Percentiles rank a stretch among this genome's conserved stretches.
phyloP scores from a whole-genome alignment of 2,888 invertebrate genomes.

The Stenotaenia linearis region DNA sequence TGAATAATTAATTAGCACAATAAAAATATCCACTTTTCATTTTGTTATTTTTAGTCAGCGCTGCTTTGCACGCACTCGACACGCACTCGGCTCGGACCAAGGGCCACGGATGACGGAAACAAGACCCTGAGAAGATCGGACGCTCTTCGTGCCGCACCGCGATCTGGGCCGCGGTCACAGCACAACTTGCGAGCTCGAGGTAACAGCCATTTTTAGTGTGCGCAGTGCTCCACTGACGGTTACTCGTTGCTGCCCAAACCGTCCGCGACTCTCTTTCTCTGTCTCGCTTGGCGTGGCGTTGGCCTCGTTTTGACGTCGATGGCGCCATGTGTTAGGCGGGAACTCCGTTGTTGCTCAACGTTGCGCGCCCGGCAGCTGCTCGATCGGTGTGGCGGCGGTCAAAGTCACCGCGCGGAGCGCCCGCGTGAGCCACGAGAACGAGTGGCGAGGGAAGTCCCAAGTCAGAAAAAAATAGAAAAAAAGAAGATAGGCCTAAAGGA shows the following conservation, averaged over 20 bases:
- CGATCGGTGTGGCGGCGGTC: constrained; percentile 7
- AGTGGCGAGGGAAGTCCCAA: constrained; percentile 5
- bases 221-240: neutral
- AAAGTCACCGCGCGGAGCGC: constrained; percentile 1
- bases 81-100: constrained; percentile 18
- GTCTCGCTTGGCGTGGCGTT: constrained; percentile 1
- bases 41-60: constrained; percentile 11
- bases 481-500: neutral
- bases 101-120: constrained; percentile 11
- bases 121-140: neutral
- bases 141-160: neutral
- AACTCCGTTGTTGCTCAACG: neutral
- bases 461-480: neutral
- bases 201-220: constrained; percentile 15
- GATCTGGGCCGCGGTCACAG: constrained; percentile 1
- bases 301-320: constrained; percentile 15
- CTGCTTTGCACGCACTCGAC: constrained; percentile 17
- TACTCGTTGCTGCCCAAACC: neutral
- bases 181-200: constrained; percentile 8
- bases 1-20: constrained; percentile 37
- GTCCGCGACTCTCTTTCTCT: neutral
- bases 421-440: neutral
- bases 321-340: constrained; percentile 11
- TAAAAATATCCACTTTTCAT: constrained; percentile 33
- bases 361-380: constrained; percentile 1